Evolutionary conservation across 2,888 invertebrate species (phyloP), one percentile per base, ranked within the genome.

Genomic region (Mythimna ferrago): DNA sequence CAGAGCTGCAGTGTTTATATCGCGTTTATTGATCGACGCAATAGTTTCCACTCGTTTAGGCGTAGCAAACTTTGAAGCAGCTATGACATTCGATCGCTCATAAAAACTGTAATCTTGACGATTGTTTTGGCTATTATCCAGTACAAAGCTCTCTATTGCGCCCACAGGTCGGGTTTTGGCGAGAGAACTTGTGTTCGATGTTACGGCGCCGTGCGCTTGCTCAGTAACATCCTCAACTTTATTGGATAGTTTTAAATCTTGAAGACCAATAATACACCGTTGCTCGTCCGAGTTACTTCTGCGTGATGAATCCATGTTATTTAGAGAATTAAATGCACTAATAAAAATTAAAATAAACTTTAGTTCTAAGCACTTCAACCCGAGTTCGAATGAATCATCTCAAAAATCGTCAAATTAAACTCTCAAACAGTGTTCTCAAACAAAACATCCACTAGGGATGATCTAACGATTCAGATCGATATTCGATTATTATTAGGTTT

Each of bases 31-130:
- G 85, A 92, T 91, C 84, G 96, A 94, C 72, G 96, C 96, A 79
- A 97, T 96, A 66, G 97, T 97, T 89, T 98, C 98, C 11, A 98
- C 97, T 82, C 97, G 97, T 90, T 98, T 98, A 66, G 98, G 98
- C 54, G 98, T 98, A 60, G 98, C 98, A 90, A 97, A 98, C 91
- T 98, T 98, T 14, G 98, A 98, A 65, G 98, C 97, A 32, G 98
- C 97, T 86, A 98, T 98, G 73, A 98, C 97, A 88, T 97, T 98
- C 74, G 97, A 97, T 71, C 98, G 96, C 89, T 98, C 98, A 82
- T 96, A 96, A 87, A 96, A 95, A 87, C 95, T 96, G 82, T 96
- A 96, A 91, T 96, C 96, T 83, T 95, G 95, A 54, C 95, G 94
- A 88, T 92, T 93, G 80, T 89, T 91, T 81, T 93, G 93, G 76